Conservation (phyloP, 2,797 vertebrate genomes). For the Coregonus sp. region DNA sequence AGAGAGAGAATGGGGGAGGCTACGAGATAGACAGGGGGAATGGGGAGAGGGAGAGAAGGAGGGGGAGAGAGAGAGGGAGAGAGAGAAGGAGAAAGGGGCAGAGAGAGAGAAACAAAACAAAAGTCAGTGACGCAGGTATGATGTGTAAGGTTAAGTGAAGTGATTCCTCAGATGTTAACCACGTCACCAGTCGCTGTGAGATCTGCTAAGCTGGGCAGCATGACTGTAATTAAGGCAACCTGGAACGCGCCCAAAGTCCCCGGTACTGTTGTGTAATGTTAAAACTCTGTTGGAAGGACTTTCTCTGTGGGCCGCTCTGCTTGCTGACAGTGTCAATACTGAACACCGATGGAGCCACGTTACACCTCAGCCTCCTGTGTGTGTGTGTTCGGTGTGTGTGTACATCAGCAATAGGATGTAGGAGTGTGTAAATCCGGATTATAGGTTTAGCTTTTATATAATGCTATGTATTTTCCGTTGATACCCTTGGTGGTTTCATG, state of each 20-base stretch:
- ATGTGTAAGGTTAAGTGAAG: background rate
- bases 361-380: background rate
- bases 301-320: background rate
- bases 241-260: background rate
- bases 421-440: background rate
- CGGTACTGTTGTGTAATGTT: background rate
- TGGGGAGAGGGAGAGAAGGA: no score
- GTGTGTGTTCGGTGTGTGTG: background rate
- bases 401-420: background rate
- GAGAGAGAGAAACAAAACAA: background rate
- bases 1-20: no score
- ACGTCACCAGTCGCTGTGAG: background rate
- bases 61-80: no score
- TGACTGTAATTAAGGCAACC: background rate
- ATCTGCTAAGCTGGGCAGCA: background rate
- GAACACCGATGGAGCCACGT: background rate
- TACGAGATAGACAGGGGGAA: no score
- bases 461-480: background rate
- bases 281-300: background rate
- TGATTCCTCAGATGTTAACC: background rate
- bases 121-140: background rate
- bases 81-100: no score
- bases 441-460: background rate
- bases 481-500: constrained; percentile 58
- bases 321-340: background rate